Conservation (phyloP, 2,113 vertebrate species). For the Plotosus lineatus region DNA sequence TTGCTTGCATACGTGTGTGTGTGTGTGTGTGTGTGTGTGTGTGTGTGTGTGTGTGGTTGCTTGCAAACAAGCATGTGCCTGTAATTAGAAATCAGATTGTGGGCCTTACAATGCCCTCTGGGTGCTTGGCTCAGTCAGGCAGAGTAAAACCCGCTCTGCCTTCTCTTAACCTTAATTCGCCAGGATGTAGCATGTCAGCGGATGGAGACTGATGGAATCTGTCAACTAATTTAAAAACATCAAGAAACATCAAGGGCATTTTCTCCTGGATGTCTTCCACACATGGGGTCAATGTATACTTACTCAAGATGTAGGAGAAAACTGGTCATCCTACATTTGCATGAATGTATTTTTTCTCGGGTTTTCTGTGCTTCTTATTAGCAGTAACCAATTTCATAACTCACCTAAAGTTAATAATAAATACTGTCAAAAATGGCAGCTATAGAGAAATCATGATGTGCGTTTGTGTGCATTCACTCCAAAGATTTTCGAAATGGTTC, state of each 20-base stretch:
- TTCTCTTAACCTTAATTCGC: constrained; percentile 77
- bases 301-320: constrained; percentile 54
- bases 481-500: neutral
- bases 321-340: constrained; percentile 25
- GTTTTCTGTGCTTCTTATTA: neutral
- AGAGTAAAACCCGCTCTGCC: constrained; percentile 69
- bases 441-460: neutral
- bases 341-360: neutral
- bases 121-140: constrained; percentile 67
- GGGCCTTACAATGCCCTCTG: constrained; percentile 69
- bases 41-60: constrained; percentile 18
- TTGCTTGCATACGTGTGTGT: neutral
- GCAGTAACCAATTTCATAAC: neutral
- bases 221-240: constrained; percentile 68
- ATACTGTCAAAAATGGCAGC: neutral
- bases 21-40: constrained; percentile 23
- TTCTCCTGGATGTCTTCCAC: constrained; percentile 43
- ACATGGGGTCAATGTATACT: constrained; percentile 62
- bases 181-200: constrained; percentile 68
- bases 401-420: neutral
- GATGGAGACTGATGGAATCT: constrained; percentile 68
- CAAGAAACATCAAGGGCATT: constrained; percentile 51
- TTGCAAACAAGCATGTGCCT: constrained; percentile 52
- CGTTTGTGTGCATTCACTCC: neutral
- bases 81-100: constrained; percentile 54